phyloP scores from a whole-genome alignment of 2,113 vertebrate genomes.

The Cinclus mexicanus region DNA sequence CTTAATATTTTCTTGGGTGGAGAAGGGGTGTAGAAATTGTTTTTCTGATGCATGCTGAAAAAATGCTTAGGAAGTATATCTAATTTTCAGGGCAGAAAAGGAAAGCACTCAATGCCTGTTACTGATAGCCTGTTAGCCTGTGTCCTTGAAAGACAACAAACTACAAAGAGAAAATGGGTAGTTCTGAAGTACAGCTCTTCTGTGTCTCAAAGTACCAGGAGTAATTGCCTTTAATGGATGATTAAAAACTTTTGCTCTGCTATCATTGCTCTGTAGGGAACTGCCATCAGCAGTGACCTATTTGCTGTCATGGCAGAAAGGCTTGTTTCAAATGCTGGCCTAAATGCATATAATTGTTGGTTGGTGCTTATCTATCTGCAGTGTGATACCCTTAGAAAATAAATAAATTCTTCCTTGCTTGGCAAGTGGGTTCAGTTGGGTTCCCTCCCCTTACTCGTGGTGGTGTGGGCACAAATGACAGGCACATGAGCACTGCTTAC shows the following conservation, averaged over 20 bases:
- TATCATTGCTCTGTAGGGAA: neutral
- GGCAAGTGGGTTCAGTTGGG: neutral
- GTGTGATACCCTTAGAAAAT: neutral
- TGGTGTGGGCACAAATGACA: neutral
- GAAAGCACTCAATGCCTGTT: neutral
- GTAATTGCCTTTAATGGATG: neutral
- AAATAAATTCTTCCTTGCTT: neutral
- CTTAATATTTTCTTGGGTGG: neutral
- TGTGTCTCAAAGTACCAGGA: neutral
- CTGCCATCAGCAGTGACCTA: neutral
- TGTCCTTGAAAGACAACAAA: neutral
- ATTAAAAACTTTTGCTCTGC: neutral
- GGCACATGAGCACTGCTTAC: fast-evolving
- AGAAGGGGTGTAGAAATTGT: neutral
- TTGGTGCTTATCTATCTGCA: neutral
- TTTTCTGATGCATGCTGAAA: neutral
- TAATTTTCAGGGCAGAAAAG: neutral
- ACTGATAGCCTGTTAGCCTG: neutral
- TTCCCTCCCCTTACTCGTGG: fast-evolving
- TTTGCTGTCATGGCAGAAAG: neutral
- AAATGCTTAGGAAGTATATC: neutral
- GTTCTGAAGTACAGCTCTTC: neutral
- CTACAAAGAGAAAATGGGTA: neutral
- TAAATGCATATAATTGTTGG: neutral
- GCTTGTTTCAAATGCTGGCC: neutral